Evolutionary conservation across 2,888 invertebrate species (phyloP).

Genomic region (Agrilus cyanescens): DNA sequence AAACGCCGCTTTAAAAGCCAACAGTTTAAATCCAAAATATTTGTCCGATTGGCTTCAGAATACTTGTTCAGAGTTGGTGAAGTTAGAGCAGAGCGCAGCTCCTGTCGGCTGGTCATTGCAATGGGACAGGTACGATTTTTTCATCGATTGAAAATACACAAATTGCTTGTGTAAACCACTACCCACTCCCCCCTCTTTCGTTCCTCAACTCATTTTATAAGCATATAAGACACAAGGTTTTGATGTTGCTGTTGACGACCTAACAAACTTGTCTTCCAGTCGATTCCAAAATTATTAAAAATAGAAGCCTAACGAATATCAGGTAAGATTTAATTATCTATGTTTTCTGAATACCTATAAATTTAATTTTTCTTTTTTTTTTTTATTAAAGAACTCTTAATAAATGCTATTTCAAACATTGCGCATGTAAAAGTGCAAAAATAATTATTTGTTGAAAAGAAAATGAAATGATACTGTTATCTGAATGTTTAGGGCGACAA

Average conservation of each 20-base stretch:
- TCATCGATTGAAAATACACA: not conserved
- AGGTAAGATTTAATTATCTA: too few relatives aligned
- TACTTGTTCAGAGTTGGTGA: constrained; percentile 45
- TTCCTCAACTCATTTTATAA: not conserved
- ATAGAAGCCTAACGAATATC: too few relatives aligned
- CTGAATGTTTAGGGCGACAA: constrained; percentile 14
- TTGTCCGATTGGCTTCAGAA: constrained; percentile 48
- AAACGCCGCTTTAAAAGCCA: constrained; percentile 47
- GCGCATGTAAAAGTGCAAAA: too few relatives aligned
- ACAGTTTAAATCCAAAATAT: constrained; percentile 46
- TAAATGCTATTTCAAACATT: too few relatives aligned
- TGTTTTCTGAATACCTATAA: too few relatives aligned
- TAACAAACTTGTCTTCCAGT: not conserved
- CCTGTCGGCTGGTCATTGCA: constrained; percentile 57
- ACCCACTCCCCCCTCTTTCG: not conserved
- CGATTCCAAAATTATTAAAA: not conserved
- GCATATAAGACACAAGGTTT: not conserved
- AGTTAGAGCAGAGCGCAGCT: constrained; percentile 52
- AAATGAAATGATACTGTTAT: constrained; percentile 14
- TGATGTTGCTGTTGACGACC: not conserved
- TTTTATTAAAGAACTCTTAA: too few relatives aligned
- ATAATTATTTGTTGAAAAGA: not conserved
- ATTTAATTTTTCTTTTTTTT: too few relatives aligned
- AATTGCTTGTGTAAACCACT: not conserved
- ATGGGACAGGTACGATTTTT: constrained; percentile 60